Evolutionary conservation across 2,888 invertebrate species (phyloP), one percentile per base, ranked within the genome.

Genomic region (Aspidapion aeneum): DNA sequence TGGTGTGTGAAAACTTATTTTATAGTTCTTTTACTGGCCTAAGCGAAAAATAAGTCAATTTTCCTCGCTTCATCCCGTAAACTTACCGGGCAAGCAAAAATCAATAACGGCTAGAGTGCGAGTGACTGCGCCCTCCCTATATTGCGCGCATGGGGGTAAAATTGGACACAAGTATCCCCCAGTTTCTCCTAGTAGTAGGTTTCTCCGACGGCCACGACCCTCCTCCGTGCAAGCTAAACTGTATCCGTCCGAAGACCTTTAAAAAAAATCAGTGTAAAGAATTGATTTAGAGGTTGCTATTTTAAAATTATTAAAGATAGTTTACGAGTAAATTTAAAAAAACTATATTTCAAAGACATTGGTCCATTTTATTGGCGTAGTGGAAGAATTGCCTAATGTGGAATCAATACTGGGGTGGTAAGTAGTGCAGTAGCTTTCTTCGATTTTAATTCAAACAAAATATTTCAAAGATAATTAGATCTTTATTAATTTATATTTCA

Each of bases 101-200:
- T 75, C 75, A 74, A 75, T 75, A 75, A 69, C 69, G 63, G 68
- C 68, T 72, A 70, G 69, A 70, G 72, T 35, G 3, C 12, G 35
- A 35, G 35, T n/a, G 72, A 71, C 71, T 72, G 74, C 73, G 73
- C 71, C 66, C 68, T 35, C 35, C 35, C 35, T 35, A 7, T 35
- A 35, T 7, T 35, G 35, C 35, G 35, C 35, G 35, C 35, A 7
- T 7, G 12, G 35, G 35, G 12, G 35, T 35, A 3, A 35, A 35
- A 35, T 7, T 35, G 35, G 35, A 35, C 35, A 35, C 3, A 3
- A 7, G 12, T 35, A n/a, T 12, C 35, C 35, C 35, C 35, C 35
- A 35, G 35, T 35, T 12, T 65, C 66, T 63, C 63, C 68, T 65
- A 68, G 66, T 66, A 67, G 61, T 60, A 68, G 66, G 62, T 67